A percentile compares a stretch with the other conserved stretches of the same genome.
These are phyloP conservation scores for Spicauda simplicius DNA, from an alignment of 2,888 invertebrate genomes.

Conservation along the genomic window DNA sequence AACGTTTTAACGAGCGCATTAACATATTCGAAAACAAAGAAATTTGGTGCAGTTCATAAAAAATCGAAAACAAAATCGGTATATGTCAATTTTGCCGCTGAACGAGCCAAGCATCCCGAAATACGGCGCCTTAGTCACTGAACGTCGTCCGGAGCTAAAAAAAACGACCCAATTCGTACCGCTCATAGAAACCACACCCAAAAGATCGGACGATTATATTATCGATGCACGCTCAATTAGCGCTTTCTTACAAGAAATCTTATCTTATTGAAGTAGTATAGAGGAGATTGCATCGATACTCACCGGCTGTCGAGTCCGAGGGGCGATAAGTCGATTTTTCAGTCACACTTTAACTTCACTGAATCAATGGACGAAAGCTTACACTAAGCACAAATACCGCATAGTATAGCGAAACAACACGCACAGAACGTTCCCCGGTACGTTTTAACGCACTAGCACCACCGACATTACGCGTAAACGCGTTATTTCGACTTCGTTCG, in stretches of 20 bases:
- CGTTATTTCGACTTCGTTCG: conserved; percentile 74
- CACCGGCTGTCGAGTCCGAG: conserved; percentile 70
- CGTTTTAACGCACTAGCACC: conserved; percentile 78
- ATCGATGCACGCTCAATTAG: conserved; percentile 26
- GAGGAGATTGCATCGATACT: conserved; percentile 61
- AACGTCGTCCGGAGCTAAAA: conserved; percentile 50
- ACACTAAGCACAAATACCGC: conserved; percentile 79
- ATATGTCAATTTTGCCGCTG: conserved; percentile 41
- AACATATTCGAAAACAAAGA: background rate
- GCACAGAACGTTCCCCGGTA: conserved; percentile 67
- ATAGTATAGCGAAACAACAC: conserved; percentile 72
- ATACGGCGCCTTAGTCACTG: conserved; percentile 49
- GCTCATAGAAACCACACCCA: conserved; percentile 72
- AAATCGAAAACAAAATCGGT: conserved; percentile 38
- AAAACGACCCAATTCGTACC: conserved; percentile 64
- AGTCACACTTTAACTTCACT: conserved; percentile 71
- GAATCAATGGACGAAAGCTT: conserved; percentile 62
- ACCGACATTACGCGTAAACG: conserved; percentile 73
- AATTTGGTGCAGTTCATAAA: background rate
- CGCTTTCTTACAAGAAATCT: conserved; percentile 53
- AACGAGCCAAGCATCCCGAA: conserved; percentile 46
- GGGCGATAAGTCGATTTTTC: conserved; percentile 60
- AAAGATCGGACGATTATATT: conserved; percentile 42
- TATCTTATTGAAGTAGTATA: conserved; percentile 55
- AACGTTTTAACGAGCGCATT: background rate